Percentiles rank a stretch among this genome's conserved stretches.
Evolutionary conservation across 2,113 vertebrate genomes (phyloP).

Genomic region (Thermophis baileyi): DNA sequence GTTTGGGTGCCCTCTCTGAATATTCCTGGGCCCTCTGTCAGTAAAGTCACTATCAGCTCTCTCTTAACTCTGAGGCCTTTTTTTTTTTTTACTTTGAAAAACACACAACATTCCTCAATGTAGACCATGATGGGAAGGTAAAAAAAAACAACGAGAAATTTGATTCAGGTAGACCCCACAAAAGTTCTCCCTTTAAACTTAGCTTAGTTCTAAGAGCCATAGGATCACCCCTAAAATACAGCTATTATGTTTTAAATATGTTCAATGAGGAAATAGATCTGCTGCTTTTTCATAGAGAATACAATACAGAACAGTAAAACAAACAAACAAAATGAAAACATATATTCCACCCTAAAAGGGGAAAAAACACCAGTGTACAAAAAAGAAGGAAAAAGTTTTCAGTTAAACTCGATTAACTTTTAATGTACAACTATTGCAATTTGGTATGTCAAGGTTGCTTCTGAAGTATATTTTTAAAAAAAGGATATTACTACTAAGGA

Average conservation of each 20-base stretch:
- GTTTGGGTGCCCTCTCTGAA: neutral
- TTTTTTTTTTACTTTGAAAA: neutral
- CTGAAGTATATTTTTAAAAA: neutral
- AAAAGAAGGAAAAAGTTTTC: too few species aligned
- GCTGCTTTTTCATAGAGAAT: neutral
- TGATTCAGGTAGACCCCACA: neutral
- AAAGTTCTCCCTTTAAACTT: neutral
- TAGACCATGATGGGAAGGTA: neutral
- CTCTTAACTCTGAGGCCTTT: too few species aligned
- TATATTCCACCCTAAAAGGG: too few species aligned
- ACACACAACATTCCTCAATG: neutral
- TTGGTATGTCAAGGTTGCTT: neutral
- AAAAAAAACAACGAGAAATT: neutral
- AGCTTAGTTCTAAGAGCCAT: neutral
- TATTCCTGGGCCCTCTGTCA: neutral
- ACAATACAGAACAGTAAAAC: too few species aligned
- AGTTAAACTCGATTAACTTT: neutral
- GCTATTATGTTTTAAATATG: neutral
- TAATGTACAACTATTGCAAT: neutral
- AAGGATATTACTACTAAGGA: too few species aligned
- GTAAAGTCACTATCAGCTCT: neutral
- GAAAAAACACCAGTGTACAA: too few species aligned
- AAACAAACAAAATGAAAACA: too few species aligned
- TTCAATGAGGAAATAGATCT: neutral
- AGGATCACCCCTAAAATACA: neutral